Conservation (phyloP, 2,113 vertebrate species). For the Diadophis punctatus region DNA sequence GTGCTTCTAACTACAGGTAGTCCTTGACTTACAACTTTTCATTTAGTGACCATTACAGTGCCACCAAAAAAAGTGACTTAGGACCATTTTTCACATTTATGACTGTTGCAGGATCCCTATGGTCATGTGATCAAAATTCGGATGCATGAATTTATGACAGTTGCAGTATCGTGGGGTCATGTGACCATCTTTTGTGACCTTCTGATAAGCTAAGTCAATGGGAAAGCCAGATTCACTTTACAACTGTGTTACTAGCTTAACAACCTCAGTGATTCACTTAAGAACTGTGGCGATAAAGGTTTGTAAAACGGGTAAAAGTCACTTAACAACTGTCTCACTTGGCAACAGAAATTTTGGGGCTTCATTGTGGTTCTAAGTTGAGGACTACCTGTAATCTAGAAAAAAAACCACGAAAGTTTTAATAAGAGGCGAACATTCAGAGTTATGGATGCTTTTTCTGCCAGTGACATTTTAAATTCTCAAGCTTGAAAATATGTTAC, state of each 20-base stretch:
- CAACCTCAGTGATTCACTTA: not conserved
- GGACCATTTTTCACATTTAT: not conserved
- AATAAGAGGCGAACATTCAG: not conserved
- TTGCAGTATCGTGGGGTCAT: not conserved
- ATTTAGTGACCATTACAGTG: not conserved
- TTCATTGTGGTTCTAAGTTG: not conserved
- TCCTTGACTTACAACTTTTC: not conserved
- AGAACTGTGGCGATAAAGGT: not conserved
- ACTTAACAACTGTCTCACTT: not conserved
- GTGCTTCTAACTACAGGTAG: not conserved
- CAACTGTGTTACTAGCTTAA: rapidly evolving
- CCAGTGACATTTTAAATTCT: not conserved
- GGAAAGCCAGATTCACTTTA: not conserved
- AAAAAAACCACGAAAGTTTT: not conserved
- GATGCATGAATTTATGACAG: not conserved
- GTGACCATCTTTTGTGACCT: not conserved
- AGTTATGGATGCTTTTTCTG: not conserved
- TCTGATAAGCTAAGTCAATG: not conserved
- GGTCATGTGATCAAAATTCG: not conserved
- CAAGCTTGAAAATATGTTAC: not conserved
- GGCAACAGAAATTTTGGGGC: not conserved
- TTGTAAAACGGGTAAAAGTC: not conserved
- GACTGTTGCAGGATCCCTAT: not conserved
- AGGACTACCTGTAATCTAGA: not conserved
- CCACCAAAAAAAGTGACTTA: not conserved